Evolutionary conservation across 2,113 vertebrate genomes (phyloP).

Genomic region (Eptatretus burgeri): DNA sequence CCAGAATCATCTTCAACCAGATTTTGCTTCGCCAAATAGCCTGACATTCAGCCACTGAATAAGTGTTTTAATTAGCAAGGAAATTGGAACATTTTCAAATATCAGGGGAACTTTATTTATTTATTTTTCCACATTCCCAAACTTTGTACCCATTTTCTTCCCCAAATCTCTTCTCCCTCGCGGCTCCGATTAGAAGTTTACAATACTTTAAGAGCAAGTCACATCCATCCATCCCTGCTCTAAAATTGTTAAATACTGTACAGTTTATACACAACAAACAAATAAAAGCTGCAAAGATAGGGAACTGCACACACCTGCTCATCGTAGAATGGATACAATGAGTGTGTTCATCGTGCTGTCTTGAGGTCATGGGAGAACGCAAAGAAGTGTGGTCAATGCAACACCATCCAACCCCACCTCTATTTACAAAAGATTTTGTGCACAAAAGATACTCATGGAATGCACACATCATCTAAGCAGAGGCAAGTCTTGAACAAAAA

Average conservation of each 20-base stretch:
- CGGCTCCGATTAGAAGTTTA: no score
- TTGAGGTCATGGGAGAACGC: slow-evolving; percentile 1
- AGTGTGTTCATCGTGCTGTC: background rate
- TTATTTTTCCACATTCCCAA: no score
- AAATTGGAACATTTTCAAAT: no score
- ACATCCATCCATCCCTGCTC: slow-evolving; percentile 1
- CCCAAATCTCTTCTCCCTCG: no score
- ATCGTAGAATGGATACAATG: background rate
- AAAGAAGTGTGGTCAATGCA: background rate
- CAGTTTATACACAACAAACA: background rate
- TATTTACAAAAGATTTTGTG: background rate
- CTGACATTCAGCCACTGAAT: no score
- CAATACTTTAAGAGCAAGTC: background rate
- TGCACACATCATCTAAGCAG: background rate
- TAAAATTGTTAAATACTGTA: slow-evolving; percentile 6
- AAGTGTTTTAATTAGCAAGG: no score
- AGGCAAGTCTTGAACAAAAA: no score
- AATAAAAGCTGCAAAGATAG: background rate
- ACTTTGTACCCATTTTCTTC: no score
- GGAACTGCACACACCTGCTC: background rate
- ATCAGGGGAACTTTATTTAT: no score
- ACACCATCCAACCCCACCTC: background rate
- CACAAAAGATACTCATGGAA: background rate
- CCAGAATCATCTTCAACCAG: no score
- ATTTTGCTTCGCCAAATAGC: no score